Conservation (phyloP, 2,113 vertebrate species). For the Urocitellus parryii region DNA sequence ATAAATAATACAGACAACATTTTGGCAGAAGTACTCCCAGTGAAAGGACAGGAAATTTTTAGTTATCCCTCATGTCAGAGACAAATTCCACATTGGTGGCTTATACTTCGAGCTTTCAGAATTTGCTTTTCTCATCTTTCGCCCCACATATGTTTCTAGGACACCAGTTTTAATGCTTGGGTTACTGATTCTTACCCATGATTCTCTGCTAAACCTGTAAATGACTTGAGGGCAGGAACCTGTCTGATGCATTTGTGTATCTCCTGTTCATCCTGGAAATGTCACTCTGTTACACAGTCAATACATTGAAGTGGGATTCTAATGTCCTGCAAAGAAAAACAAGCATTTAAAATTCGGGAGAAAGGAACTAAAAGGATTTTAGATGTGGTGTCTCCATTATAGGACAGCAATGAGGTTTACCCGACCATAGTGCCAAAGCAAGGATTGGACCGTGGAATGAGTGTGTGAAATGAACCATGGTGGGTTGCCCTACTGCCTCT, state of each 20-base stretch:
- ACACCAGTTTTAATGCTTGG: neutral
- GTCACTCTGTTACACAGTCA: slow-evolving; percentile 14
- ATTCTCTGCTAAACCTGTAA: slow-evolving; percentile 21
- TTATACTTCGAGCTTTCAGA: slow-evolving; percentile 1
- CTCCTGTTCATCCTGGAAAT: neutral
- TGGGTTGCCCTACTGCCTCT: neutral
- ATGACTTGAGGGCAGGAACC: neutral
- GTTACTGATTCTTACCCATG: neutral
- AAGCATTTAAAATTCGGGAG: neutral
- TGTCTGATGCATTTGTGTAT: neutral
- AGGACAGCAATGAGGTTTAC: neutral
- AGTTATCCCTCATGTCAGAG: neutral
- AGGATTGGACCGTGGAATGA: neutral
- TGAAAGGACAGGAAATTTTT: neutral
- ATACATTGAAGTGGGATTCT: slow-evolving; percentile 15
- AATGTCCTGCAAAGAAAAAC: slow-evolving; percentile 22
- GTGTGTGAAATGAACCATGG: neutral
- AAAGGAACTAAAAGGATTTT: neutral
- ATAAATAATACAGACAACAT: slow-evolving; percentile 30
- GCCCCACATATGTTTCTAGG: neutral
- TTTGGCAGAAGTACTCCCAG: slow-evolving; percentile 57
- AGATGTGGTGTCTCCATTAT: neutral
- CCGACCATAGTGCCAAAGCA: neutral
- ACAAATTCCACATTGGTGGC: neutral
- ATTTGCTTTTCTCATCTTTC: neutral